These are phyloP conservation scores for Atta colombica DNA, from an alignment of 1,140 invertebrate genomes.

Conservation along the genomic window DNA sequence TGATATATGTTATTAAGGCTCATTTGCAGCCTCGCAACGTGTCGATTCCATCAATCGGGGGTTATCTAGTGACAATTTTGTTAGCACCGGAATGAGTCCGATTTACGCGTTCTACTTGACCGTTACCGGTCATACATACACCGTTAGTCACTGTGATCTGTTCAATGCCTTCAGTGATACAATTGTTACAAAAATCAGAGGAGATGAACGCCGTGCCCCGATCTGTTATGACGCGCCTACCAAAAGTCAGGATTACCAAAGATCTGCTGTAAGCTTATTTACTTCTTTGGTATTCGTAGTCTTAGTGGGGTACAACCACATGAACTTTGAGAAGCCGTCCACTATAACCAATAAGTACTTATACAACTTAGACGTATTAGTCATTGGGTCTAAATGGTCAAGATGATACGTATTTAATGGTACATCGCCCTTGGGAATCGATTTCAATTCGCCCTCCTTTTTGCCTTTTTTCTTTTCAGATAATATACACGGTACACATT, in stretches of 20 bases:
- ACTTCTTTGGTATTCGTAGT: background rate
- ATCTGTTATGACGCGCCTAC: background rate
- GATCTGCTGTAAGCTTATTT: background rate
- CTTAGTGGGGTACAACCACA: conserved; percentile 9
- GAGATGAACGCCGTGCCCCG: background rate
- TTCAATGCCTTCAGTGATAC: background rate
- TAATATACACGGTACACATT: conserved; percentile 20
- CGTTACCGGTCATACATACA: background rate
- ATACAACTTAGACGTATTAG: background rate
- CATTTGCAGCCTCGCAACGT: conserved; percentile 35
- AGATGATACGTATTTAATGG: background rate
- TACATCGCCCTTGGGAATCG: conserved; percentile 9
- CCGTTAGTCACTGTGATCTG: background rate
- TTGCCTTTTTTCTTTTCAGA: background rate
- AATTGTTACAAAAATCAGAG: background rate
- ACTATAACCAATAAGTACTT: conserved; percentile 20
- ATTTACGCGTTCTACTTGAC: conserved; percentile 1
- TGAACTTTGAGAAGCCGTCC: conserved; percentile 18
- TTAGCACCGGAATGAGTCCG: conserved; percentile 19
- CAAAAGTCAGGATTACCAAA: background rate
- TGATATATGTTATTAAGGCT: conserved; percentile 40
- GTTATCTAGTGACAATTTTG: conserved; percentile 28
- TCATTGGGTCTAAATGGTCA: conserved; percentile 3
- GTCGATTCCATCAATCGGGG: conserved; percentile 39
- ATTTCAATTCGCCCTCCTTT: background rate